A percentile compares a stretch with the other conserved stretches of the same genome.
Evolutionary conservation across 2,888 invertebrate species (phyloP).

Genomic region (Brachynemurus nebulosus): DNA sequence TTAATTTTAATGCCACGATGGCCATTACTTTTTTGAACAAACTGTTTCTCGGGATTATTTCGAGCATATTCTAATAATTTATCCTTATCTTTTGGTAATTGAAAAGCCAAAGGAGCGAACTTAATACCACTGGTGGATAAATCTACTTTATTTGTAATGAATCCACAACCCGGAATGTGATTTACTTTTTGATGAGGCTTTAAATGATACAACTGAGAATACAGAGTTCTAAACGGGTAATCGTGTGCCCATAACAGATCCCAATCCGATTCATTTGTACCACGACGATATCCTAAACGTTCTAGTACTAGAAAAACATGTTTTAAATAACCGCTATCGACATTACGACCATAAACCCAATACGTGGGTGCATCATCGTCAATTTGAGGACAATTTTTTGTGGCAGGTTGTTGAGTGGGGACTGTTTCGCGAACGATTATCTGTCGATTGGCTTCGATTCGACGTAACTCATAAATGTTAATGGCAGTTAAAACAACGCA

Average conservation of each 20-base stretch:
- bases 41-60: conserved; percentile 52
- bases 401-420: not conserved
- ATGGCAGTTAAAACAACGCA: conserved; percentile 6
- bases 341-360: conserved; percentile 44
- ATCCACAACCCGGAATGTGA: conserved; percentile 90
- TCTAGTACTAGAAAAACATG: conserved; percentile 72
- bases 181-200: conserved; percentile 70
- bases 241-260: conserved; percentile 88
- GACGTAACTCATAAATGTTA: conserved; percentile 9
- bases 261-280: conserved; percentile 49
- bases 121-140: conserved; percentile 65
- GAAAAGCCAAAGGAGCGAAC: conserved; percentile 79
- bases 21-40: conserved; percentile 85
- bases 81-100: conserved; percentile 61
- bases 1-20: conserved; percentile 78
- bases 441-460: conserved; percentile 4
- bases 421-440: not conserved
- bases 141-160: conserved; percentile 82
- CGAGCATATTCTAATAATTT: conserved; percentile 53
- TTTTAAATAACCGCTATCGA: conserved; percentile 53
- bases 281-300: conserved; percentile 55
- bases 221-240: conserved; percentile 63
- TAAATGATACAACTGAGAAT: conserved; percentile 39
- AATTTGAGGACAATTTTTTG: not conserved
- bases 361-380: conserved; percentile 29